Percentiles rank a stretch among this genome's conserved stretches.
Evolutionary conservation across 2,888 invertebrate genomes (phyloP).

Genomic region (Limnephilus rhombicus): DNA sequence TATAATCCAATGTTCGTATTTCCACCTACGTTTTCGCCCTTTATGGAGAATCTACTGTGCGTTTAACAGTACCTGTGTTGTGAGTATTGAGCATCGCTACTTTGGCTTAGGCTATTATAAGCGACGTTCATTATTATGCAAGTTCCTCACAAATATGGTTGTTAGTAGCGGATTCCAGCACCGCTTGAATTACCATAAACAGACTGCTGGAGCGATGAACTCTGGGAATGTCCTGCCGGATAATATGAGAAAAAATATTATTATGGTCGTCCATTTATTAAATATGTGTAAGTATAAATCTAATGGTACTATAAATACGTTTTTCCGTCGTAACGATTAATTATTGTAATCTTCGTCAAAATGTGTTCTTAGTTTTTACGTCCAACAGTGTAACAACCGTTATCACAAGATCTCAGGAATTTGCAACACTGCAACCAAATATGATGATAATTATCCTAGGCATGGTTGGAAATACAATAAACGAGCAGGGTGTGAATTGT

Average conservation of each 20-base stretch:
- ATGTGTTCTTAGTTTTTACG: not conserved
- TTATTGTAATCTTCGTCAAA: not conserved
- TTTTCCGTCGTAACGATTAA: not conserved
- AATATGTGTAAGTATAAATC: not conserved
- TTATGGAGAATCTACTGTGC: not conserved
- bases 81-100: not conserved
- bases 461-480: too few species aligned
- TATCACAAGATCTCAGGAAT: too few species aligned
- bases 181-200: conserved; percentile 6
- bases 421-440: too few species aligned
- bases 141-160: not conserved
- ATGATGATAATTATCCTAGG: too few species aligned
- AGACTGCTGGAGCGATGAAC: conserved; percentile 34
- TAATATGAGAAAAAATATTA: not conserved
- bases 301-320: not conserved
- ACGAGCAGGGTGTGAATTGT: too few species aligned
- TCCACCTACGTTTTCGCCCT: not conserved
- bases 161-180: conserved; percentile 14
- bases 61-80: not conserved
- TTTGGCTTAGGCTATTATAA: not conserved
- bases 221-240: conserved; percentile 5
- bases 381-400: too few species aligned
- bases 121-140: not conserved
- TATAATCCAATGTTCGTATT: not conserved
- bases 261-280: not conserved